Percentiles rank a stretch among this genome's conserved stretches.
Evolutionary conservation across 1,140 invertebrate genomes (phyloP).

Genomic region (Drosophila suzukii): DNA sequence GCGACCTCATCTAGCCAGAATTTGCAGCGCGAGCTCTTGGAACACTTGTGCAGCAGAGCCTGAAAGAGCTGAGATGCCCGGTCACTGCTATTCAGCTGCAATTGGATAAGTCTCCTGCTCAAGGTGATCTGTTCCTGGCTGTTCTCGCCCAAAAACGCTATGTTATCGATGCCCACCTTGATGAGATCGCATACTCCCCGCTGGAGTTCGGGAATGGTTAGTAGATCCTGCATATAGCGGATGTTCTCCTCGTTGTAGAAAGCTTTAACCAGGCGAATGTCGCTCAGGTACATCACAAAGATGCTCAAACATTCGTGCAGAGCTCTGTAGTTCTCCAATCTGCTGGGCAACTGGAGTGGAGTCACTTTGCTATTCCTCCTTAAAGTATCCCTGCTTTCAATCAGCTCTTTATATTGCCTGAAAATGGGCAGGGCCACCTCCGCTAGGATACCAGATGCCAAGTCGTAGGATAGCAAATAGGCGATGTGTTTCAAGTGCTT

Average conservation of each 20-base stretch:
- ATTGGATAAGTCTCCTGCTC: constrained; percentile 70
- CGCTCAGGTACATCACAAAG: constrained; percentile 78
- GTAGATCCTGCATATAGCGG: constrained; percentile 73
- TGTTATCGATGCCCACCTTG: constrained; percentile 82
- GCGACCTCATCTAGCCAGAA: constrained; percentile 66
- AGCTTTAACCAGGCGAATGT: constrained; percentile 77
- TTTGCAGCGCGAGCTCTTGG: constrained; percentile 38
- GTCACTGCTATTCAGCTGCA: constrained; percentile 77
- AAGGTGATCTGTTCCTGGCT: constrained; percentile 62
- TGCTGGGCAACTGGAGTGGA: constrained; percentile 32
- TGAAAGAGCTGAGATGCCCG: constrained; percentile 66
- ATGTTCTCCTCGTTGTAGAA: constrained; percentile 83
- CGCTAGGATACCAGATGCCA: constrained; percentile 70
- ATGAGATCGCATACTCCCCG: constrained; percentile 80
- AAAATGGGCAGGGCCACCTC: constrained; percentile 79
- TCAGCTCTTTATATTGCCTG: constrained; percentile 58
- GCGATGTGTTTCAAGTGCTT: constrained; percentile 79
- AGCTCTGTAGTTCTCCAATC: constrained; percentile 61
- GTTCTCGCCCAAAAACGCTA: constrained; percentile 78
- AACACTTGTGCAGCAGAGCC: constrained; percentile 48
- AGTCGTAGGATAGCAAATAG: constrained; percentile 64
- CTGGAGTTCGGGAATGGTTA: constrained; percentile 65
- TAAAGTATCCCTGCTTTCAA: constrained; percentile 2
- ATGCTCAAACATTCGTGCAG: constrained; percentile 77
- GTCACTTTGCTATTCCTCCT: constrained; percentile 32